These are phyloP conservation scores for Ruditapes philippinarum DNA, from an alignment of 1,140 invertebrate species.

Conservation along the genomic window DNA sequence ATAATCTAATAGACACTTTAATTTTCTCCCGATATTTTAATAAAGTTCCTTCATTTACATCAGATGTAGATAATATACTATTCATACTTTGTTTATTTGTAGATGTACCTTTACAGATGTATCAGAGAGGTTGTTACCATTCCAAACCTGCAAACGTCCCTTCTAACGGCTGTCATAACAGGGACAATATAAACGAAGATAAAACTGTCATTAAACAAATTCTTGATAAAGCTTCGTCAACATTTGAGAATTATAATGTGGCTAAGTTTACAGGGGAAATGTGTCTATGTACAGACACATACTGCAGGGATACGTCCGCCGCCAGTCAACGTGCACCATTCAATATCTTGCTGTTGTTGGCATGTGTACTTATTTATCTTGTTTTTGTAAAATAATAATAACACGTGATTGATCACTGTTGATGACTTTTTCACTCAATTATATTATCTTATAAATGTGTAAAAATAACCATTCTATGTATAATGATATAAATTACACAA, in stretches of 20 bases:
- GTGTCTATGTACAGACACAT: constrained; percentile 39
- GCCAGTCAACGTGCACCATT: neutral
- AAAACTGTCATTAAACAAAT: constrained; percentile 34
- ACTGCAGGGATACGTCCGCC: constrained; percentile 18
- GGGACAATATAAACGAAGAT: constrained; percentile 43
- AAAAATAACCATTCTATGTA: too few relatives aligned
- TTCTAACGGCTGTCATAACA: constrained; percentile 15
- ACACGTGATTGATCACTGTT: too few relatives aligned
- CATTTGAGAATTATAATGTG: neutral
- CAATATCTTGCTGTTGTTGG: too few relatives aligned
- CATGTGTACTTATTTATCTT: too few relatives aligned
- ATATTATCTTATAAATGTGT: too few relatives aligned
- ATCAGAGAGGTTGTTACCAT: constrained; percentile 34
- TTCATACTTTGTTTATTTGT: too few relatives aligned
- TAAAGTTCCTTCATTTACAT: too few relatives aligned
- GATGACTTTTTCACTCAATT: too few relatives aligned
- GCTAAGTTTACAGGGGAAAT: constrained; percentile 31
- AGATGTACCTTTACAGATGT: constrained; percentile 26
- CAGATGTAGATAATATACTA: too few relatives aligned
- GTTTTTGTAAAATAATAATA: neutral
- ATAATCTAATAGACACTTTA: too few relatives aligned
- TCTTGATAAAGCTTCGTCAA: neutral
- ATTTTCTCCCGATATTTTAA: too few relatives aligned
- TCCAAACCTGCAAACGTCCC: constrained; percentile 35
- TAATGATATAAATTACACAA: too few relatives aligned